Conservation (phyloP, 2,113 vertebrate genomes). For the Ptyas mucosa region DNA sequence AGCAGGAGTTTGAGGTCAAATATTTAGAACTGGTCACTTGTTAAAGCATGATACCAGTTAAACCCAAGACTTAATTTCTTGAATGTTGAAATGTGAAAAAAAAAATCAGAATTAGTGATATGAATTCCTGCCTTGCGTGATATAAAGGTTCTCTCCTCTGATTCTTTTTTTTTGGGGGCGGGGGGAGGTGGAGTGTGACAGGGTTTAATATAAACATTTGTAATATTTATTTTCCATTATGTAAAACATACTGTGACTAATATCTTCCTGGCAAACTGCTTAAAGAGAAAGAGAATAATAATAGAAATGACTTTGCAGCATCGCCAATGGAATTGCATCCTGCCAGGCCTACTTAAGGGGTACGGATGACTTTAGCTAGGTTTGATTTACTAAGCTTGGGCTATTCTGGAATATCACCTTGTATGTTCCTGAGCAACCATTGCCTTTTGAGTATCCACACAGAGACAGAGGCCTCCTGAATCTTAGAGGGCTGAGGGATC, state of each 20-base stretch:
- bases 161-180: neutral
- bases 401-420: neutral
- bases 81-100: neutral
- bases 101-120: neutral
- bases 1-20: neutral
- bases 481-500: neutral
- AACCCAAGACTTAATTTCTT: neutral
- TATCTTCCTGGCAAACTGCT: neutral
- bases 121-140: neutral
- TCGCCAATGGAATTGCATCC: neutral
- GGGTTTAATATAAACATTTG: neutral
- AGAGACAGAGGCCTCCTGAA: neutral
- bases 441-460: neutral
- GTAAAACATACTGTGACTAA: constrained; percentile 8
- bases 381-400: neutral
- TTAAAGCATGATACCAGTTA: neutral
- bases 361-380: neutral
- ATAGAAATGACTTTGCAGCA: neutral
- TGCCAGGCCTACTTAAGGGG: neutral
- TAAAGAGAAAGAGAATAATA: neutral
- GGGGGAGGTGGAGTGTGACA: neutral
- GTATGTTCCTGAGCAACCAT: neutral
- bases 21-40: too few species aligned
- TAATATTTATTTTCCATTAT: neutral
- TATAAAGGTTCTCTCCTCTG: rapidly evolving